Base-by-base conservation (phyloP, 92 coral and sea anemone genomes). In the Phenganax subtilis region DNA sequence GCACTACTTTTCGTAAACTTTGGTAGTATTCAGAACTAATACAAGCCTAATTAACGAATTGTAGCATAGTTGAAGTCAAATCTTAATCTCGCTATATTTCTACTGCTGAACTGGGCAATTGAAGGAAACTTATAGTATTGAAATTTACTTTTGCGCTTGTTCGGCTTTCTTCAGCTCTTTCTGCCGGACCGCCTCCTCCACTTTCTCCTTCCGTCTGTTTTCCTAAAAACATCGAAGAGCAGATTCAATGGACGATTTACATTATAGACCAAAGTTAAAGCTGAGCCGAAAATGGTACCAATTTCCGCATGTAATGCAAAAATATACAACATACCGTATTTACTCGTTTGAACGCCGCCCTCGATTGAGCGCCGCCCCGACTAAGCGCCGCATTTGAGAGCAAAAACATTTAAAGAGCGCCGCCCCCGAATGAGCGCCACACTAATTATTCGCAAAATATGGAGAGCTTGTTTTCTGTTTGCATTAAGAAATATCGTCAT, bases 151-250 rank as follows among this genome's bases (percentile, higher is more conserved):
- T 75, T 94, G 98, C 8, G 98, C 98, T 90, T 92, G 92, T 92
- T 94, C 98, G 25, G 90, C 87, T 77, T 92, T 94, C 87, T 94
- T 94, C 58, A 87, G 82, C 78, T 94, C 98, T 81, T 94, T 94
- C 85, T 94, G 98, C 44, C 97, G 79, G 73, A 94, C 91, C 12
- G 98, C 98, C 80, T 94, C 98, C 83, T 94, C 98, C 84, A 94
- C 92, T 74, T 90, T 92, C 72, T 94, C 98, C 80, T 94, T 94
- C 53, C 98, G 88, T 85, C 88, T 93, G 16, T 92, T 85, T 72
- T 94, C 97, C 97, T 91, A 84, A 5, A 27, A 67, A 37, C 15
- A 12, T 51, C 15, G 63, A 60, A 9, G 7, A 84, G 25, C n/a
- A 10, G 28, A 31, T 27, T 63, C 11, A 60, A 53, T 6, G 55